phyloP scores from a whole-genome alignment of 2,888 invertebrate genomes.

The Adineta ricciae region DNA sequence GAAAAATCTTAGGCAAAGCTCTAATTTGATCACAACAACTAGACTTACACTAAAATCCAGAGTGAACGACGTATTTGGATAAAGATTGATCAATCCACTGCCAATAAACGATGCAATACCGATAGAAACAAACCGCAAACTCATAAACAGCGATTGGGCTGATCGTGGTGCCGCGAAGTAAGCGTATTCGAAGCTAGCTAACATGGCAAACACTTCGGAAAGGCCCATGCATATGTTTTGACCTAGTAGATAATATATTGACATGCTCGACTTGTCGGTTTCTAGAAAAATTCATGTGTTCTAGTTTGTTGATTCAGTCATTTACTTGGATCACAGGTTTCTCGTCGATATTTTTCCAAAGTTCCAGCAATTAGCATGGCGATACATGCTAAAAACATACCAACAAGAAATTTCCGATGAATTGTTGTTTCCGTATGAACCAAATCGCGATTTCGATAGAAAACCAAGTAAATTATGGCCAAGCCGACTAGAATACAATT shows the following conservation, averaged over 20 bases:
- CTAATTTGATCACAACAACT: background rate
- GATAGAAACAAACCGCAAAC: conserved; percentile 51
- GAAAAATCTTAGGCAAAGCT: too few relatives aligned
- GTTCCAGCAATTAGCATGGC: conserved; percentile 22
- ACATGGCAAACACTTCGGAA: conserved; percentile 53
- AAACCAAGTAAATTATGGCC: background rate
- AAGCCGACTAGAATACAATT: background rate
- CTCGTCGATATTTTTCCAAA: background rate
- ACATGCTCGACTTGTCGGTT: conserved; percentile 49
- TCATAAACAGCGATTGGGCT: conserved; percentile 53
- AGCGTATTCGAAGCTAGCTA: conserved; percentile 54
- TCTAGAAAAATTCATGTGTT: background rate
- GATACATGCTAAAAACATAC: background rate
- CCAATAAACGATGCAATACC: conserved; percentile 52
- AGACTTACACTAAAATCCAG: background rate
- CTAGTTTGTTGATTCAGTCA: background rate
- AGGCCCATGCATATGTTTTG: conserved; percentile 53
- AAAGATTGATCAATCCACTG: conserved; percentile 34
- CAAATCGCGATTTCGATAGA: background rate
- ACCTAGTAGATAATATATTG: conserved; percentile 53
- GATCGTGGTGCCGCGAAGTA: conserved; percentile 51
- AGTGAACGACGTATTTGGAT: background rate
- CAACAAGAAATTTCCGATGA: background rate
- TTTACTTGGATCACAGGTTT: background rate
- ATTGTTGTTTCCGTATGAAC: background rate